phyloP scores from a whole-genome alignment of 2,797 vertebrate genomes.

The Peromyscus attwateri region DNA sequence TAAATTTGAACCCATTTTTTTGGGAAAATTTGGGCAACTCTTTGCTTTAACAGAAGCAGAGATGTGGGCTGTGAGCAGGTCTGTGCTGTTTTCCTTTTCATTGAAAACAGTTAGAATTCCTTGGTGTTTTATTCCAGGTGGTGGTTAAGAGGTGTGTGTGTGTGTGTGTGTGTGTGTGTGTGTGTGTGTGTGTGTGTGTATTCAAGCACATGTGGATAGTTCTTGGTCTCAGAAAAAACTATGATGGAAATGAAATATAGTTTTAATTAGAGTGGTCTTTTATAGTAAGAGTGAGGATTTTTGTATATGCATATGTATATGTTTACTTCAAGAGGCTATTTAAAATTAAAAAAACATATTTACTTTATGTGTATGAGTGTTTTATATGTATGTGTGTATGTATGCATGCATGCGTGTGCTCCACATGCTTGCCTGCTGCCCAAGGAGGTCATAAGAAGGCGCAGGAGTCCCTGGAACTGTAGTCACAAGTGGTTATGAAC shows the following conservation, averaged over 20 bases:
- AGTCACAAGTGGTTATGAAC: background rate
- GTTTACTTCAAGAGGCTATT: constrained; percentile 1
- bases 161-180: background rate
- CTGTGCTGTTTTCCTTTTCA: constrained; percentile 39
- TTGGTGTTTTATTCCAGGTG: constrained; percentile 41
- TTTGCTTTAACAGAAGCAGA: constrained; percentile 79
- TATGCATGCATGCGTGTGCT: background rate
- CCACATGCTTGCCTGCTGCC: background rate
- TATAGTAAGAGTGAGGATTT: background rate
- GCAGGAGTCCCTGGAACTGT: background rate
- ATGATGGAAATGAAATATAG: constrained; percentile 23
- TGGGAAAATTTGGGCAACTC: constrained; percentile 19
- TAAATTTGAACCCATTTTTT: constrained; percentile 67
- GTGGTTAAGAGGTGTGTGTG: constrained; percentile 15
- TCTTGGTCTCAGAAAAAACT: constrained; percentile 39
- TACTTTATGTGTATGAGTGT: background rate
- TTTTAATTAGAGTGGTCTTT: constrained; percentile 57
- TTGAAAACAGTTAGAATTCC: constrained; percentile 59
- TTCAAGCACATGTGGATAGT: background rate
- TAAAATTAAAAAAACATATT: background rate
- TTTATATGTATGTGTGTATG: background rate
- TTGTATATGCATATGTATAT: background rate
- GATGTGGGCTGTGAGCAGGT: constrained; percentile 41
- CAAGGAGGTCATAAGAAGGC: background rate
- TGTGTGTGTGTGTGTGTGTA: background rate